Conservation (phyloP, 2,888 invertebrate species). For the Brachypterus glaber region DNA sequence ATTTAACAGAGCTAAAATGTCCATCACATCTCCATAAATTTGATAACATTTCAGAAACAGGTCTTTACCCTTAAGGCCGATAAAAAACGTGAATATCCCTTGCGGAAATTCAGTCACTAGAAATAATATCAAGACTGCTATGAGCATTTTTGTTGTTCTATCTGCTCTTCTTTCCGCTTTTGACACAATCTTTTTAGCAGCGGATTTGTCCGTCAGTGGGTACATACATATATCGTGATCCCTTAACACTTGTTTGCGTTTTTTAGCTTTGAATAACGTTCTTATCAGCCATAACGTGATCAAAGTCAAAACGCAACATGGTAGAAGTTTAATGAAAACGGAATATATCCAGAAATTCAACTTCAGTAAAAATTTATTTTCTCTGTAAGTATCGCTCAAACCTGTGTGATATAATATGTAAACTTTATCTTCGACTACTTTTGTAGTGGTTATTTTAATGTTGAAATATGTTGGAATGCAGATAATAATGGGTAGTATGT, state of each 20-base stretch:
- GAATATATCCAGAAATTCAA: conserved; percentile 76
- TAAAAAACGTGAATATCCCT: conserved; percentile 50
- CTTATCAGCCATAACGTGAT: conserved; percentile 61
- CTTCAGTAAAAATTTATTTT: conserved; percentile 37
- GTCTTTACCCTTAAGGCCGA: conserved; percentile 54
- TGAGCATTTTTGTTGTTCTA: conserved; percentile 80
- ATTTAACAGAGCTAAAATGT: conserved; percentile 80
- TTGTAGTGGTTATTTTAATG: conserved; percentile 49
- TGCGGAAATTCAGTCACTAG: conserved; percentile 80
- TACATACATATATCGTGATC: conserved; percentile 55
- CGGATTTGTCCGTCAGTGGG: conserved; percentile 33
- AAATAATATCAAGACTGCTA: conserved; percentile 78
- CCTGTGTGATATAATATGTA: conserved; percentile 50
- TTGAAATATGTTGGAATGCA: conserved; percentile 78
- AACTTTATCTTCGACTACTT: conserved; percentile 47
- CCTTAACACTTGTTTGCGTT: conserved; percentile 59
- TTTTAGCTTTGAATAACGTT: conserved; percentile 66
- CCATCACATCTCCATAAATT: conserved; percentile 77
- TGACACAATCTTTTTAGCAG: conserved; percentile 27
- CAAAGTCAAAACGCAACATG: conserved; percentile 66
- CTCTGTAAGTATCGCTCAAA: conserved; percentile 39
- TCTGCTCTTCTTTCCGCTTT: conserved; percentile 69
- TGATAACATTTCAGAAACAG: conserved; percentile 76
- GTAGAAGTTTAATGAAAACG: conserved; percentile 69
- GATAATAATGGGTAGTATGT: conserved; percentile 65